A percentile compares a stretch with the other conserved stretches of the same genome.
phyloP scores from a whole-genome alignment of 2,797 vertebrate species.

The Percopsis omiscomaycus region DNA sequence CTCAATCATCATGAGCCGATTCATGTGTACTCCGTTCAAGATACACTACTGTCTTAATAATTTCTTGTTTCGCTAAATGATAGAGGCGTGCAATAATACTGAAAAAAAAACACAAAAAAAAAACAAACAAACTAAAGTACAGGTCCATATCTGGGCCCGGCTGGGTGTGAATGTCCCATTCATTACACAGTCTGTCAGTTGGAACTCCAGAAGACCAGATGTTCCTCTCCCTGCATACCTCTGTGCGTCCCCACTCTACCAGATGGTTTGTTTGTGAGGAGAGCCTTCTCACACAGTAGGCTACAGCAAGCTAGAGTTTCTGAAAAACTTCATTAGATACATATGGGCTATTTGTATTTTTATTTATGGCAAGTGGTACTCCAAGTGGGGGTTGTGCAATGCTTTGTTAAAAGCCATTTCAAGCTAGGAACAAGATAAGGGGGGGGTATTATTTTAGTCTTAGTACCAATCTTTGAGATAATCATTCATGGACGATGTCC shows the following conservation, averaged over 20 bases:
- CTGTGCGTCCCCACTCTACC: conserved; percentile 48
- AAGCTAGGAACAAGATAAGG: too few species aligned
- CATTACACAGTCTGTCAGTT: conserved; percentile 49
- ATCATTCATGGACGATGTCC: too few species aligned
- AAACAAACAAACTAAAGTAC: conserved; percentile 41
- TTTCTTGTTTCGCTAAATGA: too few species aligned
- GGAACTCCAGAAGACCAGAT: conserved; percentile 62
- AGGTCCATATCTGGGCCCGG: conserved; percentile 37
- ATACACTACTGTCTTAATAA: conserved; percentile 26
- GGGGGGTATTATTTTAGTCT: too few species aligned
- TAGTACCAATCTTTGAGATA: too few species aligned
- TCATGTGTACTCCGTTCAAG: conserved; percentile 30
- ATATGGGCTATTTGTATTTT: not conserved
- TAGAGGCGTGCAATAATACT: conserved; percentile 27
- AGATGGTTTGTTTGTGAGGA: conserved; percentile 63
- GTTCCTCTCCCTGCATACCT: conserved; percentile 64
- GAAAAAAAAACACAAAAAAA: conserved; percentile 14
- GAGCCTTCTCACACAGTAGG: conserved; percentile 42
- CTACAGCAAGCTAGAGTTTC: conserved; percentile 27
- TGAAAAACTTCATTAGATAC: conserved; percentile 29
- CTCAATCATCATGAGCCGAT: conserved; percentile 11
- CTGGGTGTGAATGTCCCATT: conserved; percentile 47
- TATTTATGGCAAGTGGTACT: too few species aligned
- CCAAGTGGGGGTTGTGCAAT: too few species aligned
- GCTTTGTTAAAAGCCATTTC: too few species aligned